These are phyloP conservation scores for Hycleus phaleratus DNA, from an alignment of 1,140 invertebrate genomes.

Conservation along the genomic window DNA sequence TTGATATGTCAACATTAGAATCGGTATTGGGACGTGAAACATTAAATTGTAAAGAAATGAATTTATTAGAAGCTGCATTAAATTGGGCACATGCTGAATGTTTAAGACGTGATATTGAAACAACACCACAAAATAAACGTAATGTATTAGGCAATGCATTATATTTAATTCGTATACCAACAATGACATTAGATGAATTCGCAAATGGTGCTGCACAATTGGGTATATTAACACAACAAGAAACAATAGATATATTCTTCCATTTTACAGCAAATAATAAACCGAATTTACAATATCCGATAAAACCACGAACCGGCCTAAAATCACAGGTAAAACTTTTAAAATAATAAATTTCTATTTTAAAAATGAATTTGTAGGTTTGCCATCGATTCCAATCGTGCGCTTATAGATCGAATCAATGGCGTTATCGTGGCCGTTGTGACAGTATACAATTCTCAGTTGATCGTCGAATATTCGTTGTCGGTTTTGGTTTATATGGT, in stretches of 20 bases:
- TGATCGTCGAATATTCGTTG: slow-evolving; percentile 84
- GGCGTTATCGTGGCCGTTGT: slow-evolving; percentile 84
- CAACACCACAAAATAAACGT: slow-evolving; percentile 62
- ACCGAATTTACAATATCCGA: slow-evolving; percentile 72
- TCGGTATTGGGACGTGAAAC: slow-evolving; percentile 82
- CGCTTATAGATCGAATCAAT: slow-evolving; percentile 92
- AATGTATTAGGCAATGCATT: slow-evolving; percentile 63
- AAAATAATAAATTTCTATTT: not conserved
- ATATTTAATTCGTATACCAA: slow-evolving; percentile 80
- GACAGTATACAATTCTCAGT: slow-evolving; percentile 91
- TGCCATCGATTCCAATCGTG: slow-evolving; percentile 94
- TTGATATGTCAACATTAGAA: slow-evolving; percentile 81
- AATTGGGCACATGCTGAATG: slow-evolving; percentile 85
- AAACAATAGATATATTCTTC: slow-evolving; percentile 87
- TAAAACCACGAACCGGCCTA: slow-evolving; percentile 72
- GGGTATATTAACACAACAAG: slow-evolving; percentile 78
- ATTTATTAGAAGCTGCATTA: slow-evolving; percentile 81
- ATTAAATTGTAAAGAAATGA: slow-evolving; percentile 84
- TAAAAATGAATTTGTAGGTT: slow-evolving; percentile 48
- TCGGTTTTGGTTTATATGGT: slow-evolving; percentile 87
- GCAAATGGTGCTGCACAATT: slow-evolving; percentile 84
- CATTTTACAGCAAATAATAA: slow-evolving; percentile 79
- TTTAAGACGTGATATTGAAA: slow-evolving; percentile 66
- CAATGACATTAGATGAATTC: slow-evolving; percentile 85
- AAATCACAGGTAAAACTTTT: slow-evolving; percentile 64